Evolutionary conservation across 2,113 vertebrate genomes (phyloP).

Genomic region (Pedionomus torquatus): DNA sequence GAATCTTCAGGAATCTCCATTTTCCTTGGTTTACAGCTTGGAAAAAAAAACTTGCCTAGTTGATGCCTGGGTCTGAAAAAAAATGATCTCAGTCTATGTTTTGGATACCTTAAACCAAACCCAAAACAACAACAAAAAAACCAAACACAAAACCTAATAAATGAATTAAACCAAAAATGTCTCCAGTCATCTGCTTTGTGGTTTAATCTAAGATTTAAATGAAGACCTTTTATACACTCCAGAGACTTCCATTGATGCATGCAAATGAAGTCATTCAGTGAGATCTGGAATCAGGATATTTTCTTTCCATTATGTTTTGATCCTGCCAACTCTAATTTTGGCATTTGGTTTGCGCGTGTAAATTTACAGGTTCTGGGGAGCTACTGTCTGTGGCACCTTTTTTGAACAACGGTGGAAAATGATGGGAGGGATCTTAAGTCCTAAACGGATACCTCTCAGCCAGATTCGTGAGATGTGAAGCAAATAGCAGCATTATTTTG

Average conservation of each 20-base stretch:
- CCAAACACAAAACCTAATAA: not conserved
- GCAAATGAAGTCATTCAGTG: not conserved
- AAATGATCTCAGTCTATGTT: not conserved
- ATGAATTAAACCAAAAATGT: not conserved
- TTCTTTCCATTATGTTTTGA: not conserved
- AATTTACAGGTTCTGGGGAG: not conserved
- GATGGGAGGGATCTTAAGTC: not conserved
- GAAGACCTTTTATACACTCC: not conserved
- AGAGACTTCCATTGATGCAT: not conserved
- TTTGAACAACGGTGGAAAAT: not conserved
- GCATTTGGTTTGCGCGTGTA: not conserved
- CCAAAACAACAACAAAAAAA: not conserved
- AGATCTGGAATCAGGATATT: not conserved
- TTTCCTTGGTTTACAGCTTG: constrained; percentile 4
- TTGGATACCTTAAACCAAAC: not conserved
- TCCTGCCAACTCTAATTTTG: not conserved
- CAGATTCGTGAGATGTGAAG: not conserved
- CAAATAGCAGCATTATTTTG: not conserved
- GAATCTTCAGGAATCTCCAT: constrained; percentile 37
- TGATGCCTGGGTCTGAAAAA: not conserved
- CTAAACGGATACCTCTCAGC: not conserved
- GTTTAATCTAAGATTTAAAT: not conserved
- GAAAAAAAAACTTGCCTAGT: not conserved
- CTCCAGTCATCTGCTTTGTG: not conserved
- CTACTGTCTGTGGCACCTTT: not conserved